A percentile compares a stretch with the other conserved stretches of the same genome.
Conservation (phyloP, 2,888 invertebrate species). For the Dolichopus griseipennis region DNA sequence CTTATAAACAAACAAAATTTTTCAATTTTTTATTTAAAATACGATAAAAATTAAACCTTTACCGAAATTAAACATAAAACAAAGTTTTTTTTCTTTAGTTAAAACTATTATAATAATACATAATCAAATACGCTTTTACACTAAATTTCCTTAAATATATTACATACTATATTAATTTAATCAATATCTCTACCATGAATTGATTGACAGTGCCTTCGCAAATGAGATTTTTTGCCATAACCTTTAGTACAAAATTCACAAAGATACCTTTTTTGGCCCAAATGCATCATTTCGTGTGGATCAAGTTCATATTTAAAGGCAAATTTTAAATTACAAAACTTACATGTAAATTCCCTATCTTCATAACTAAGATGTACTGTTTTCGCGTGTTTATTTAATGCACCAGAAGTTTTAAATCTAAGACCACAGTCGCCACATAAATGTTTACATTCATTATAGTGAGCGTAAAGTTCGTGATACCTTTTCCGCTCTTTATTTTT, state of each 20-base stretch:
- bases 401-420: background rate
- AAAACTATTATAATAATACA: background rate
- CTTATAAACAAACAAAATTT: background rate
- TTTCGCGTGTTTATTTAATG: constrained; percentile 1
- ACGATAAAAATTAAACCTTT: background rate
- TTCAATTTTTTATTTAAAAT: background rate
- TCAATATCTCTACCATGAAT: constrained; percentile 4
- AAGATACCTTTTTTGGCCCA: background rate
- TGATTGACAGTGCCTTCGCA: background rate
- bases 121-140: background rate
- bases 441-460: constrained; percentile 3
- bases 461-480: background rate
- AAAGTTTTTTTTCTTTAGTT: background rate
- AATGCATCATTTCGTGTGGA: background rate
- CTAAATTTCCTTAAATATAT: background rate
- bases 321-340: background rate
- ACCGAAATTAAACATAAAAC: background rate
- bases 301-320: constrained; percentile 3
- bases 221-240: constrained; percentile 1
- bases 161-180: background rate
- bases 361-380: background rate
- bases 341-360: background rate
- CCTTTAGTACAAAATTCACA: constrained; percentile 4
- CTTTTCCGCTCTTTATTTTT: background rate
- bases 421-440: background rate